Evolutionary conservation across 1,140 invertebrate genomes (phyloP).

Genomic region (Sipha flava): DNA sequence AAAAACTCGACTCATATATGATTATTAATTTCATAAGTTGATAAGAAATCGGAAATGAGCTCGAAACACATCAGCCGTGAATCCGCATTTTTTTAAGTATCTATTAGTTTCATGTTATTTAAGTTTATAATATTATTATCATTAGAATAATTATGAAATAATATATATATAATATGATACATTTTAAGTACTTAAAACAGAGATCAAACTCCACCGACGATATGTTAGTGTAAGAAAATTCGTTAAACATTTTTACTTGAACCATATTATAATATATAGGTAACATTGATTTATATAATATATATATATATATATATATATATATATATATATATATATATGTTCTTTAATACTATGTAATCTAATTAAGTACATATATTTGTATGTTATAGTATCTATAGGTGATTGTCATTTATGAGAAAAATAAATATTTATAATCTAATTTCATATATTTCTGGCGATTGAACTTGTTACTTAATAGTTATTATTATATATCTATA

Average conservation of each 20-base stretch:
- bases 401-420: conserved; percentile 21
- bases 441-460: background rate
- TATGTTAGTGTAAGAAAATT: conserved; percentile 32
- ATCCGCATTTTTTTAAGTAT: background rate
- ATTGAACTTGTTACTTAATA: background rate
- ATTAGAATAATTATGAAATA: background rate
- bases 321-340: background rate
- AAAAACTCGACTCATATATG: background rate
- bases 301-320: background rate
- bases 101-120: background rate
- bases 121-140: background rate
- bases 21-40: background rate
- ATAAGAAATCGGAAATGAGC: too few relatives aligned
- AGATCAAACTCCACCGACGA: conserved; percentile 25
- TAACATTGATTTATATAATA: conserved; percentile 17
- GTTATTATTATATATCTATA: background rate
- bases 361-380: background rate
- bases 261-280: conserved; percentile 1
- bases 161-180: background rate
- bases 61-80: background rate
- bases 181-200: background rate
- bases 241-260: conserved; percentile 10
- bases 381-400: background rate
- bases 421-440: conserved; percentile 2
- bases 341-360: background rate